Percentiles rank a stretch among this genome's conserved stretches.
These are phyloP conservation scores for Saccopteryx bilineata DNA, from an alignment of 2,113 vertebrate genomes.

Conservation along the genomic window DNA sequence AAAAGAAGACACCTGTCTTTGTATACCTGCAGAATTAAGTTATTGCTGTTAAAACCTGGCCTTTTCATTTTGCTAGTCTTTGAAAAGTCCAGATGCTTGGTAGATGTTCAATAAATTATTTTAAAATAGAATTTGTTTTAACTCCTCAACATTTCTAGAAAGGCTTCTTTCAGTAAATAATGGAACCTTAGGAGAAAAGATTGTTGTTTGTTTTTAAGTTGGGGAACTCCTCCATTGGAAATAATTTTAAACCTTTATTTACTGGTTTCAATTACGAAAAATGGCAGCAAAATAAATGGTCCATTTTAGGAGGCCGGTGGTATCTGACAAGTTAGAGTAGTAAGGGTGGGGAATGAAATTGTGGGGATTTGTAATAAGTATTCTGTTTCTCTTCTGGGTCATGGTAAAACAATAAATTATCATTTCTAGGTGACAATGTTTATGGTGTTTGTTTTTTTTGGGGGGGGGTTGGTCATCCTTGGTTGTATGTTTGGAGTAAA, in stretches of 20 bases:
- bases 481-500: not conserved
- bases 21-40: slow-evolving; percentile 65
- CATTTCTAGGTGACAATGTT: slow-evolving; percentile 58
- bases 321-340: slow-evolving; percentile 36
- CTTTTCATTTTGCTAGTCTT: slow-evolving; percentile 59
- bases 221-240: slow-evolving; percentile 15
- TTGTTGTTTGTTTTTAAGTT: not conserved
- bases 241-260: slow-evolving; percentile 27
- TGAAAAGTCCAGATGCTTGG: slow-evolving; percentile 59
- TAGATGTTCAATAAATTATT: slow-evolving; percentile 66
- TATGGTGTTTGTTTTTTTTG: not conserved
- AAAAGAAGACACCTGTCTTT: slow-evolving; percentile 66
- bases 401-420: slow-evolving; percentile 79
- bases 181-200: slow-evolving; percentile 4
- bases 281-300: slow-evolving; percentile 37
- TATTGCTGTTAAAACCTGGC: slow-evolving; percentile 67
- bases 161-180: slow-evolving; percentile 47
- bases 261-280: slow-evolving; percentile 35
- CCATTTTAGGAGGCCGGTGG: not conserved
- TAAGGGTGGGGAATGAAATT: slow-evolving; percentile 15
- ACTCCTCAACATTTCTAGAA: slow-evolving; percentile 62
- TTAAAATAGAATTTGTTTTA: slow-evolving; percentile 62
- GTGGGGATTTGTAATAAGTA: slow-evolving; percentile 52
- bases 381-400: slow-evolving; percentile 68
- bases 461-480: not conserved